phyloP scores from a whole-genome alignment of 1,140 invertebrate genomes.

The Camponotus floridanus region DNA sequence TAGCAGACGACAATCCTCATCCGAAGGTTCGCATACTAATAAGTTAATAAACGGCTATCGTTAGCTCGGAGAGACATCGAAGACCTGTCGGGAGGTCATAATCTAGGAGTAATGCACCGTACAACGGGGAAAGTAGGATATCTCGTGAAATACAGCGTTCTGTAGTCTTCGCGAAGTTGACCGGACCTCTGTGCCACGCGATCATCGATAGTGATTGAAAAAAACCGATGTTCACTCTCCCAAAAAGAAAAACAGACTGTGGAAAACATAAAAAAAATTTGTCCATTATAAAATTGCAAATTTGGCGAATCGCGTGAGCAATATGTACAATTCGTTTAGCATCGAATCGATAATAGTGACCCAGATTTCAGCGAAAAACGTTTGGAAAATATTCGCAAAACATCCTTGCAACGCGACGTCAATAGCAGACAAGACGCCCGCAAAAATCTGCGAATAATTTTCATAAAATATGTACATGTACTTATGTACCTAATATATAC shows the following conservation, averaged over 20 bases:
- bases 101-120: slow-evolving; percentile 50
- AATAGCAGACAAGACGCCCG: too few relatives aligned
- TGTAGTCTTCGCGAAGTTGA: not conserved
- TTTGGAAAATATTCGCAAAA: too few relatives aligned
- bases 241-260: not conserved
- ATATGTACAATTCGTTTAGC: not conserved
- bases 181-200: not conserved
- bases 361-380: not conserved
- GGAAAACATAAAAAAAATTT: not conserved
- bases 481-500: too few relatives aligned
- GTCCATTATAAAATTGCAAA: not conserved
- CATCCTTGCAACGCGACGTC: too few relatives aligned
- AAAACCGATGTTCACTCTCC: not conserved
- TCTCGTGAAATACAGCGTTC: slow-evolving; percentile 26
- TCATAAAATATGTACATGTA: too few relatives aligned
- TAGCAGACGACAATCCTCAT: slow-evolving; percentile 23
- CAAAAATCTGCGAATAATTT: too few relatives aligned
- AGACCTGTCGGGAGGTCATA: slow-evolving; percentile 43
- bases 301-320: not conserved
- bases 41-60: slow-evolving; percentile 47
- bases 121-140: slow-evolving; percentile 54
- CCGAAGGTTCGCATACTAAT: slow-evolving; percentile 50
- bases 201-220: not conserved
- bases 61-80: slow-evolving; percentile 46
- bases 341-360: not conserved